Evolutionary conservation across 2,797 vertebrate genomes (phyloP).

Genomic region (Neostethus bicornis): DNA sequence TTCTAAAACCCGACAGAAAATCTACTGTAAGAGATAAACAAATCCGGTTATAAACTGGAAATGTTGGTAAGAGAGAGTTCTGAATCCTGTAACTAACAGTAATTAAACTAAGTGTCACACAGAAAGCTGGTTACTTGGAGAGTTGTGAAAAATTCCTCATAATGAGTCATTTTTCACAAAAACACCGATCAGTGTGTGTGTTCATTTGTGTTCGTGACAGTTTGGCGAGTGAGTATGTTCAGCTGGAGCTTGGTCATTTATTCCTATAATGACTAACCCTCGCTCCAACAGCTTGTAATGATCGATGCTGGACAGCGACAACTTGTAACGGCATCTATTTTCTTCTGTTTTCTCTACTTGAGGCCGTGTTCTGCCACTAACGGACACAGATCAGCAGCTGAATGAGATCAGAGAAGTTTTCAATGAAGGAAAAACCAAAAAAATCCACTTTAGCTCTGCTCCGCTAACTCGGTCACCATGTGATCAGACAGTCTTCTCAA

Average conservation of each 20-base stretch:
- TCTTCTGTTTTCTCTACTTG: conserved; percentile 17
- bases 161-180: conserved; percentile 62
- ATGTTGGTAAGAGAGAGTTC: background rate
- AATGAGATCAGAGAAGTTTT: conserved; percentile 70
- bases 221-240: conserved; percentile 25
- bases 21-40: conserved; percentile 3
- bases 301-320: conserved; percentile 34
- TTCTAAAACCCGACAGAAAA: background rate
- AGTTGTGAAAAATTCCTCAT: conserved; percentile 47
- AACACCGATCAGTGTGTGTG: conserved; percentile 39
- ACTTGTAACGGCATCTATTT: conserved; percentile 27
- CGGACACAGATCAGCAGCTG: conserved; percentile 72
- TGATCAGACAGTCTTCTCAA: conserved; percentile 73
- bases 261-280: conserved; percentile 43
- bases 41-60: background rate
- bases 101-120: conserved; percentile 50
- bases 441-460: conserved; percentile 39
- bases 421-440: conserved; percentile 70
- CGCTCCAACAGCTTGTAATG: conserved; percentile 32
- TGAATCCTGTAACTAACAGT: conserved; percentile 15
- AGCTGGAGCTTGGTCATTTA: conserved; percentile 41
- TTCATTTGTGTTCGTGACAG: conserved; percentile 16
- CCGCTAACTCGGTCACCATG: conserved; percentile 62
- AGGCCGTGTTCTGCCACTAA: conserved; percentile 72
- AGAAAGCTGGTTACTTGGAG: conserved; percentile 27